Evolutionary conservation across 53 echinoderm and acorn worm species (phyloP).

Genomic region (Arbacia lixula): DNA sequence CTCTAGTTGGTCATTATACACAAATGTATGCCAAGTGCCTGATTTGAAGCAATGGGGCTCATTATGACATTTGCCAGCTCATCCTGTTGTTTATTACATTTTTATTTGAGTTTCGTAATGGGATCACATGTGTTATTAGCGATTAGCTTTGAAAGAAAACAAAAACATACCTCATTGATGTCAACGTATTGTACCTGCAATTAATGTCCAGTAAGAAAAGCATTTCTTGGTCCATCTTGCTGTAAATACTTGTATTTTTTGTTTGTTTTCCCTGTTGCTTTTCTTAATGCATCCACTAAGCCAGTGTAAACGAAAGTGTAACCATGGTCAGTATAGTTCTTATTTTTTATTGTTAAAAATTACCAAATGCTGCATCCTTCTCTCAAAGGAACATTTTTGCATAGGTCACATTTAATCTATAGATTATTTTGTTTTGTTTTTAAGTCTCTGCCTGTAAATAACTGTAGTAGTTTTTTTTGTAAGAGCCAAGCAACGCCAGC

Average conservation of each 20-base stretch:
- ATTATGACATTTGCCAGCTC: too few species aligned
- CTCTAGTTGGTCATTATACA: too few species aligned
- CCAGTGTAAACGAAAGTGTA: not conserved
- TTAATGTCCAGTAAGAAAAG: not conserved
- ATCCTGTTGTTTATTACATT: too few species aligned
- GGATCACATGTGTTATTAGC: too few species aligned
- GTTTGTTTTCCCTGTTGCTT: not conserved
- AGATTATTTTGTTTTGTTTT: too few species aligned
- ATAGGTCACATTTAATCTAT: conserved; percentile 24
- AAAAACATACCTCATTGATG: conserved; percentile 52
- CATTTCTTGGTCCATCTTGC: not conserved
- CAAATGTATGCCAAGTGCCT: too few species aligned
- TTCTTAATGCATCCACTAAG: not conserved
- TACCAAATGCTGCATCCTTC: conserved; percentile 46
- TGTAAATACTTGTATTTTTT: conserved; percentile 20
- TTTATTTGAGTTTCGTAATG: too few species aligned
- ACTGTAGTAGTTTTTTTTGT: not conserved
- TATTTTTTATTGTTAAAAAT: conserved; percentile 2
- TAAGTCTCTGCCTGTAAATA: not conserved
- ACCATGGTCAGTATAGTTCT: conserved; percentile 37
- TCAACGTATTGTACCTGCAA: conserved; percentile 19
- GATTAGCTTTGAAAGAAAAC: too few species aligned
- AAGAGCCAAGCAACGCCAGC: not conserved
- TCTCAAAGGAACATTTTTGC: not conserved
- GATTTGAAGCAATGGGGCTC: too few species aligned